phyloP scores from a whole-genome alignment of 1,140 invertebrate genomes.

The Dolichoris vasculosae region DNA sequence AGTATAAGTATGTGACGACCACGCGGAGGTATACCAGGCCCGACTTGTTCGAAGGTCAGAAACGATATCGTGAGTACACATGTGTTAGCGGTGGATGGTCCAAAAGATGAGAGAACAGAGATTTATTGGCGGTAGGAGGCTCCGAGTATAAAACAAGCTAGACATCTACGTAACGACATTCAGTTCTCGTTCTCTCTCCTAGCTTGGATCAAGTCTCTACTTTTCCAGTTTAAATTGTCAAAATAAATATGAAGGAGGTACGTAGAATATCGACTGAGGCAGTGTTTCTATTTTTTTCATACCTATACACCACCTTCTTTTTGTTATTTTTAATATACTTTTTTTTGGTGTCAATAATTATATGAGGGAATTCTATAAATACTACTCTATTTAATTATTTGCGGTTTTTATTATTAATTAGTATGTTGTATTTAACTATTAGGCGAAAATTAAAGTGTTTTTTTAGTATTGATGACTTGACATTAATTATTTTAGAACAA shows the following conservation, averaged over 20 bases:
- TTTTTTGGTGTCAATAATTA: too few species aligned
- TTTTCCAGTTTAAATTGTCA: neutral
- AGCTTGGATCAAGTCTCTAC: neutral
- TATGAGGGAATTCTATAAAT: too few species aligned
- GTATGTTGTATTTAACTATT: neutral
- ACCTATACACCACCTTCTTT: neutral
- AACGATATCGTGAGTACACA: neutral
- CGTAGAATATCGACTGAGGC: neutral
- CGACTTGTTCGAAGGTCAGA: neutral
- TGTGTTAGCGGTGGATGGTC: slow-evolving; percentile 14
- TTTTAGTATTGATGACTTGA: neutral
- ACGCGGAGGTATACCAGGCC: neutral
- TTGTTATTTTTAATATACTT: too few species aligned
- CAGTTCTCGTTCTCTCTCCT: slow-evolving; percentile 12
- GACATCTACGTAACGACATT: neutral
- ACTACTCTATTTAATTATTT: too few species aligned
- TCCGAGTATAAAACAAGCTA: slow-evolving; percentile 25
- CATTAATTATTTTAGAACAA: neutral
- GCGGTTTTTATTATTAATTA: neutral
- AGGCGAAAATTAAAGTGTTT: neutral
- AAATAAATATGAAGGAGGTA: slow-evolving; percentile 42
- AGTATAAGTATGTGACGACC: neutral
- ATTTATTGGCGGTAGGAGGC: slow-evolving; percentile 27
- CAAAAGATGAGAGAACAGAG: slow-evolving; percentile 25
- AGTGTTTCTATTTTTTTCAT: too few species aligned